phyloP scores from a whole-genome alignment of 2,888 invertebrate genomes.

The Notodonta ziczac region DNA sequence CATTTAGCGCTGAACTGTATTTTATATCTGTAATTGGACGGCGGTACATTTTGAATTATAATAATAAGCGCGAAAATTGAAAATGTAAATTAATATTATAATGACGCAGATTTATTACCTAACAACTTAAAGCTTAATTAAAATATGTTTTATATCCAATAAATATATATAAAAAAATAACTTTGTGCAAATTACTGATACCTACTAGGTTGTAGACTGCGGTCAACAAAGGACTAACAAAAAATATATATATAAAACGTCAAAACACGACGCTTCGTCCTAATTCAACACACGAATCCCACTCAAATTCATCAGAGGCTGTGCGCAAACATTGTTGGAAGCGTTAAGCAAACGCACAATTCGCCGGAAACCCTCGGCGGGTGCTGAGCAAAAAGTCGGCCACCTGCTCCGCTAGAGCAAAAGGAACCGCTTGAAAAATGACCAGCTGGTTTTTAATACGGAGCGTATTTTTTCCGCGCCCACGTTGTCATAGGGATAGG shows the following conservation, averaged over 20 bases:
- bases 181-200: background rate
- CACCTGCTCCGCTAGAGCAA: slow-evolving; percentile 77
- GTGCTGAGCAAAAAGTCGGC: slow-evolving; percentile 53
- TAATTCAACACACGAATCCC: slow-evolving; percentile 71
- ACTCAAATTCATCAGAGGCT: slow-evolving; percentile 72
- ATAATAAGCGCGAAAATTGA: slow-evolving; percentile 15
- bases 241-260: slow-evolving; percentile 46
- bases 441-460: slow-evolving; percentile 83
- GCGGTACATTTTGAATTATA: slow-evolving; percentile 35
- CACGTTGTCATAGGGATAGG: slow-evolving; percentile 83
- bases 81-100: slow-evolving; percentile 30
- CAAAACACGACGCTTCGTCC: slow-evolving; percentile 55
- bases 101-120: slow-evolving; percentile 16
- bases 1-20: slow-evolving; percentile 42
- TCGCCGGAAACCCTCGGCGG: slow-evolving; percentile 53
- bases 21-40: slow-evolving; percentile 36
- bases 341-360: slow-evolving; percentile 70
- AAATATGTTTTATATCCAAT: background rate
- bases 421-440: slow-evolving; percentile 84
- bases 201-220: slow-evolving; percentile 14
- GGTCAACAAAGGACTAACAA: slow-evolving; percentile 41
- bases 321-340: slow-evolving; percentile 66
- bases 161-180: background rate
- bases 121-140: background rate
- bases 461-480: slow-evolving; percentile 81